Conservation (phyloP, 2,797 vertebrate genomes). For the Poecilia gillii region DNA sequence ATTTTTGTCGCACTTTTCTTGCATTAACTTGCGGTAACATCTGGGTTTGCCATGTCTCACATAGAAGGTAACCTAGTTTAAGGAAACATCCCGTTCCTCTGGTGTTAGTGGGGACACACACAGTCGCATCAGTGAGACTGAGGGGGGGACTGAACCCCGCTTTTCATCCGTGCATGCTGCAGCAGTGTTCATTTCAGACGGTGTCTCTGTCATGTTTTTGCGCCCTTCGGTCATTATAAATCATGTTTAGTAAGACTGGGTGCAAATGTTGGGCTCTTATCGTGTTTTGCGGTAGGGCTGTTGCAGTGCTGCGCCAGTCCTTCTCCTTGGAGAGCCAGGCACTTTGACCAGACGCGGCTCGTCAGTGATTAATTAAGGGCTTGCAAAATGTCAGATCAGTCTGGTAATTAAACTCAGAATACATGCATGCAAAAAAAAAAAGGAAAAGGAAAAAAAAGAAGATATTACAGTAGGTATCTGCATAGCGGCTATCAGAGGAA, state of each 20-base stretch:
- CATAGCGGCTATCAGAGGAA: not conserved
- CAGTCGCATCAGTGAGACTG: slow-evolving; percentile 16
- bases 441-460: not conserved
- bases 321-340: slow-evolving; percentile 53
- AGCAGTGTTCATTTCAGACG: slow-evolving; percentile 55
- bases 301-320: slow-evolving; percentile 70
- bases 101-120: slow-evolving; percentile 3
- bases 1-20: slow-evolving; percentile 42
- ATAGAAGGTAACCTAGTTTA: slow-evolving; percentile 35
- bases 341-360: slow-evolving; percentile 27
- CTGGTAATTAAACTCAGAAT: slow-evolving; percentile 14
- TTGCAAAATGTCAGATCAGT: slow-evolving; percentile 7
- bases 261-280: slow-evolving; percentile 30
- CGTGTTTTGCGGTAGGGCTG: slow-evolving; percentile 47
- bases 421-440: not conserved
- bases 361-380: slow-evolving; percentile 22
- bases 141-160: slow-evolving; percentile 7
- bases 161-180: slow-evolving; percentile 40
- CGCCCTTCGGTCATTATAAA: slow-evolving; percentile 12
- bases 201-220: slow-evolving; percentile 73
- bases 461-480: not conserved
- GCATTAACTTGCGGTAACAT: slow-evolving; percentile 13
- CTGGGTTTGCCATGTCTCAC: slow-evolving; percentile 26
- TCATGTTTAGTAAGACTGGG: slow-evolving; percentile 10
- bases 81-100: slow-evolving; percentile 33